Base-by-base conservation (phyloP, 2,888 invertebrate genomes). In the Limnephilus rhombicus region DNA sequence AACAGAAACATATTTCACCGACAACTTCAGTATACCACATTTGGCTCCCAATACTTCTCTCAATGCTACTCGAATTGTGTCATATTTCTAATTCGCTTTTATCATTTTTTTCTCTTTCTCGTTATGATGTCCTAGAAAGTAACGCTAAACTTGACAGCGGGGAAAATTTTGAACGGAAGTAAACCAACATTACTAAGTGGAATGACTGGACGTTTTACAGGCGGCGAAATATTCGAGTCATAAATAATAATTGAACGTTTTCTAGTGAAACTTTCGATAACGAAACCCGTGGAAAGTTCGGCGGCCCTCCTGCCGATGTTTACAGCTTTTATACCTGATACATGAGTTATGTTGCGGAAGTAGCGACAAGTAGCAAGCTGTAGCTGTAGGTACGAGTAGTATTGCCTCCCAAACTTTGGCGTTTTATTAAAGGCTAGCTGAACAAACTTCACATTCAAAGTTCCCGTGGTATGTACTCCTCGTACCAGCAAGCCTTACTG, bases 21-120 rank as follows among this genome's bases (percentile, higher is more conserved):
- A 87, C 29, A 49, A 31, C 49, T 87, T 68, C 15, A 86, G 86
- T 53, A 34, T 49, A 45, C 49, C 29, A 34, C 29, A 68, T 53
- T 29, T 29, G 86, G 29, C 86, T 86, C 86, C 31, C 49, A 49
- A 53, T 86, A 31, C n/a, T 29, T 49, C 13, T 45, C 4, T 0
- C 18, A 15, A 15, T 49, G 15, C 15, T 49, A 9, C 15, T 4
- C 15, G 49, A 29, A 86, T 49, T 86, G 53, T 49, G 29, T 49
- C 13, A 11, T 29, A 29, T 86, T 49, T 86, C 49, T 86, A 49
- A 49, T 86, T 86, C 15, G 49, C n/a, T 49, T 49, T 87, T 87
- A 87, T 68, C 15, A 29, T 31, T 41, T 34, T 31, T 82, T 82
- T 49, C 5, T 31, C 0, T 34, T 34, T 41, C 41, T 41, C 85